phyloP scores from a whole-genome alignment of 2,113 vertebrate genomes.

The Hydrolagus affinis region DNA sequence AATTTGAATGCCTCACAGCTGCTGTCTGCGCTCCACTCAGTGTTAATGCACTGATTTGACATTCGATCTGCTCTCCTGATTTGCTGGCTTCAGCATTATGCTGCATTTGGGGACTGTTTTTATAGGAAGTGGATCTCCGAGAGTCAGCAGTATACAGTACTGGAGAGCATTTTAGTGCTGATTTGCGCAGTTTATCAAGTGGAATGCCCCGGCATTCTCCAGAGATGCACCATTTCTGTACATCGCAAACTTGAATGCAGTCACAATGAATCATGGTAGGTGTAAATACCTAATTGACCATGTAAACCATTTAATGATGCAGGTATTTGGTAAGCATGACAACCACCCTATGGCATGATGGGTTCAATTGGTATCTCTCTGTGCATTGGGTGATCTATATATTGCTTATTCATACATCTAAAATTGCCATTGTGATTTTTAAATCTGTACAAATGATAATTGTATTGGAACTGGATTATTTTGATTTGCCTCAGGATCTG shows the following conservation, averaged over 20 bases:
- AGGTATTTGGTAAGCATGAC: slow-evolving; percentile 13
- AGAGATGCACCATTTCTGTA: not conserved
- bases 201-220: not conserved
- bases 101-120: not conserved
- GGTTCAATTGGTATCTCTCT: not conserved
- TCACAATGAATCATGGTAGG: slow-evolving; percentile 7
- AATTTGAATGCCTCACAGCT: not conserved
- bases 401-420: not conserved
- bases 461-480: not conserved
- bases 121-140: not conserved
- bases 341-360: too few relatives aligned
- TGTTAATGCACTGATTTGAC: not conserved
- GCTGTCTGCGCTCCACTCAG: too few relatives aligned
- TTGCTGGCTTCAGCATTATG: not conserved
- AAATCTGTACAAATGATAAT: not conserved
- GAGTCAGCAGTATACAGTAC: slow-evolving; percentile 5
- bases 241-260: not conserved
- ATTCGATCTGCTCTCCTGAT: not conserved
- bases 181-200: slow-evolving; percentile 10
- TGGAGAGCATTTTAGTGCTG: not conserved
- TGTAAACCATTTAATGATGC: slow-evolving; percentile 7
- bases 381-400: not conserved
- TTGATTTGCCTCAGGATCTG: not conserved
- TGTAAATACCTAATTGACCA: slow-evolving; percentile 13
- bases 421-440: not conserved